A percentile compares a stretch with the other conserved stretches of the same genome.
These are phyloP conservation scores for Haemorhous mexicanus DNA, from an alignment of 2,113 vertebrate species.

Conservation along the genomic window DNA sequence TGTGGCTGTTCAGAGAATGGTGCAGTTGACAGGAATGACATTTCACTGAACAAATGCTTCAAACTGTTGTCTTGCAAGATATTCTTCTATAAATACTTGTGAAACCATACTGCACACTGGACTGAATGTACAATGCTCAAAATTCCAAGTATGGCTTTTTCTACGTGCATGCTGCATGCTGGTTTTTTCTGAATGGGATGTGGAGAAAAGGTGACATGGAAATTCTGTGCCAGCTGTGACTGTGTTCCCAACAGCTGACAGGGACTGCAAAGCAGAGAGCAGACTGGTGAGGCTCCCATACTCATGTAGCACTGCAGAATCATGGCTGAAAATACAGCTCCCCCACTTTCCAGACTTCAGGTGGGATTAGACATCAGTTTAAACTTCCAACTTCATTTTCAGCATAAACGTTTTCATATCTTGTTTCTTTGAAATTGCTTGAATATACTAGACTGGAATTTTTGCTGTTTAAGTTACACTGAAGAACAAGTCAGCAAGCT, in stretches of 20 bases:
- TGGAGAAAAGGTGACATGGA: not conserved
- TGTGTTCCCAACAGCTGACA: not conserved
- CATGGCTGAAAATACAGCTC: not conserved
- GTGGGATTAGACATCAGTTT: not conserved
- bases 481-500: not conserved
- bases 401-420: not conserved
- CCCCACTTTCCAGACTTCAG: not conserved
- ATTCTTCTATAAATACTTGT: not conserved
- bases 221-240: not conserved
- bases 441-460: not conserved
- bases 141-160: not conserved
- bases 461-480: not conserved
- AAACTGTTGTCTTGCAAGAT: not conserved
- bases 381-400: not conserved
- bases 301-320: not conserved
- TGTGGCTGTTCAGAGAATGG: not conserved
- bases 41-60: not conserved
- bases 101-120: not conserved
- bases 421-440: not conserved
- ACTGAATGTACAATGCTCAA: not conserved
- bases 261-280: not conserved
- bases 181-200: not conserved
- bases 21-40: not conserved
- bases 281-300: not conserved
- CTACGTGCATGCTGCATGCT: accelerated